A percentile compares a stretch with the other conserved stretches of the same genome.
phyloP scores from a whole-genome alignment of 2,888 invertebrate genomes.

The Cylindroiulus punctatus region DNA sequence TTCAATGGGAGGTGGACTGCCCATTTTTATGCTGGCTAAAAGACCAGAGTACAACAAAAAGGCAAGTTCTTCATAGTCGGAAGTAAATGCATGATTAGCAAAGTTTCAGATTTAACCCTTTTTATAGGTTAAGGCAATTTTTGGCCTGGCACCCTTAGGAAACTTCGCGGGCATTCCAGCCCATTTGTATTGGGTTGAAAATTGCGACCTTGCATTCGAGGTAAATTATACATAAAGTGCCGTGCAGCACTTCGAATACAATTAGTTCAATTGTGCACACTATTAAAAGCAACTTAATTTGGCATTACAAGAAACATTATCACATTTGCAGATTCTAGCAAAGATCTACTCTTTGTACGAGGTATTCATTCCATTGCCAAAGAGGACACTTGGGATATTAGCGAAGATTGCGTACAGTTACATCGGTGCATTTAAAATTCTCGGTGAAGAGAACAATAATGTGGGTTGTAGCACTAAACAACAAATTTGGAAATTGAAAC shows the following conservation, averaged over 20 bases:
- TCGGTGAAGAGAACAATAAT: not conserved
- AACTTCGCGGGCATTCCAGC: not conserved
- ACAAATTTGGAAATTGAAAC: too few relatives aligned
- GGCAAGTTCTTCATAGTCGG: not conserved
- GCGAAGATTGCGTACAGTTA: not conserved
- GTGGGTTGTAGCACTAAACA: not conserved
- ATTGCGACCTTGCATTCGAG: not conserved
- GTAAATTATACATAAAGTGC: too few relatives aligned
- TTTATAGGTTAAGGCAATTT: not conserved
- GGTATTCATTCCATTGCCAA: not conserved
- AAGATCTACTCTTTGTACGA: not conserved
- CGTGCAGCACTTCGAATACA: too few relatives aligned
- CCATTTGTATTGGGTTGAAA: not conserved
- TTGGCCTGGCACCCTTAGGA: not conserved
- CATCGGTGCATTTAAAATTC: not conserved
- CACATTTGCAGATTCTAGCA: not conserved
- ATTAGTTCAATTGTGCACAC: too few relatives aligned
- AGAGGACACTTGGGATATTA: not conserved
- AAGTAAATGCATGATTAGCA: not conserved
- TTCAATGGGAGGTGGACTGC: not conserved
- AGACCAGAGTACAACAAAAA: not conserved
- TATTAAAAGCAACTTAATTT: too few relatives aligned
- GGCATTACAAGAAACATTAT: too few relatives aligned
- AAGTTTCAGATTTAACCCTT: not conserved
- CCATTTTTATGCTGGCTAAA: not conserved